A percentile compares a stretch with the other conserved stretches of the same genome.
Evolutionary conservation across 2,797 vertebrate species (phyloP).

Genomic region (Coilia nasus): DNA sequence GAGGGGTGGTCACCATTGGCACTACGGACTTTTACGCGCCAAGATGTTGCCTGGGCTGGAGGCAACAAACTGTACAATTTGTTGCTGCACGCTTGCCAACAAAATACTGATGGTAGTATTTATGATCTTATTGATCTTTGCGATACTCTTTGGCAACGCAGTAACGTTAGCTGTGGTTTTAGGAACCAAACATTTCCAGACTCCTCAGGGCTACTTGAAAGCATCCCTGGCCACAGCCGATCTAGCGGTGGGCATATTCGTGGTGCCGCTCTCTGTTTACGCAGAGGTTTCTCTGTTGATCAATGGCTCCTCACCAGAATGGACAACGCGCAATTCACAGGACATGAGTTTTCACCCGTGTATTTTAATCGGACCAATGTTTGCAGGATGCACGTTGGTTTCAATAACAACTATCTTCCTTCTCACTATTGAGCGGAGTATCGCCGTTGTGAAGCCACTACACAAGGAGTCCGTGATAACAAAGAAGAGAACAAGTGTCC

Average conservation of each 20-base stretch:
- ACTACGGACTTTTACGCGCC: constrained; percentile 11
- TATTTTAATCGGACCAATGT: constrained; percentile 74
- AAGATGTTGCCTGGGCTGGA: constrained; percentile 56
- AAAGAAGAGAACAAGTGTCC: constrained; percentile 69
- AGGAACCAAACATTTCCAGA: constrained; percentile 76
- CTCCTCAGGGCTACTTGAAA: constrained; percentile 80
- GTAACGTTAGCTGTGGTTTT: constrained; percentile 76
- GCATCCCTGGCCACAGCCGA: constrained; percentile 79
- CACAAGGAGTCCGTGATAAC: constrained; percentile 80
- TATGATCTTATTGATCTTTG: constrained; percentile 74
- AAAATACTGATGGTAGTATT: constrained; percentile 75
- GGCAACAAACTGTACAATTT: constrained; percentile 67
- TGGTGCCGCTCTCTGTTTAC: constrained; percentile 78
- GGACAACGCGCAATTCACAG: constrained; percentile 68
- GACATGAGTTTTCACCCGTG: constrained; percentile 73
- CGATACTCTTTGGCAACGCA: constrained; percentile 75
- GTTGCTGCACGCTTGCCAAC: constrained; percentile 72
- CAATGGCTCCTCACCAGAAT: constrained; percentile 62
- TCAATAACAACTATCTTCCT: constrained; percentile 82
- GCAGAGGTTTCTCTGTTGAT: constrained; percentile 73
- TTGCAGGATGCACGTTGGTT: constrained; percentile 80
- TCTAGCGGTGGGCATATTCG: constrained; percentile 75
- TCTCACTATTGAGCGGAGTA: constrained; percentile 75
- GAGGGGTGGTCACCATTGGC: constrained; percentile 2
- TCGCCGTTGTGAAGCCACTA: constrained; percentile 77